Percentiles rank a stretch among this genome's conserved stretches.
phyloP scores from a whole-genome alignment of 2,113 vertebrate species.

The Raphicerus campestris region DNA sequence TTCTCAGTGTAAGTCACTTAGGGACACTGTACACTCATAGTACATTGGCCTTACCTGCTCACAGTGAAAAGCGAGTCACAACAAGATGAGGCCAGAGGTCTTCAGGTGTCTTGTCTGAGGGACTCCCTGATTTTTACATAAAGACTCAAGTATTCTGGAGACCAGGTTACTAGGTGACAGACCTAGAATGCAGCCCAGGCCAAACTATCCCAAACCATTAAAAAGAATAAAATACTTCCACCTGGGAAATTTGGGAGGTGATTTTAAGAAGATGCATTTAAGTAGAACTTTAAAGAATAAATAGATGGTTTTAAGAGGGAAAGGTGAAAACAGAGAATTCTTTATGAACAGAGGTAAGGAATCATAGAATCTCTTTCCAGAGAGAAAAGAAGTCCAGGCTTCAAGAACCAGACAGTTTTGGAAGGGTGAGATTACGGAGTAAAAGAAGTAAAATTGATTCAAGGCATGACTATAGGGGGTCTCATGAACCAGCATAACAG shows the following conservation, averaged over 20 bases:
- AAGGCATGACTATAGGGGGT: background rate
- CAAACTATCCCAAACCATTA: background rate
- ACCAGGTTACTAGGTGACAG: background rate
- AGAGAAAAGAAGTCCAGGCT: background rate
- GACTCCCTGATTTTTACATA: background rate
- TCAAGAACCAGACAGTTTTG: background rate
- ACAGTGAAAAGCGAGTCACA: background rate
- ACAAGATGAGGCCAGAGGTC: background rate
- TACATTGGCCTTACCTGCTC: background rate
- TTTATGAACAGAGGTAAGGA: background rate
- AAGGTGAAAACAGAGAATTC: background rate
- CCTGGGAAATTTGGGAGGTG: background rate
- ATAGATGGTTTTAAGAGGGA: background rate
- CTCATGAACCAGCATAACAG: background rate
- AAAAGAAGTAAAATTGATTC: background rate
- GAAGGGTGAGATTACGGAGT: background rate
- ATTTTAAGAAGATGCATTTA: background rate
- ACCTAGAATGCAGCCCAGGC: background rate
- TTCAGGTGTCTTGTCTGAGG: background rate
- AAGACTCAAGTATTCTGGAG: background rate
- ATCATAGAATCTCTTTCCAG: background rate
- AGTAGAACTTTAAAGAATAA: background rate
- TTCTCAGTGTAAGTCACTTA: background rate
- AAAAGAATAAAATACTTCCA: background rate
- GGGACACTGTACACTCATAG: too few relatives aligned